These are phyloP conservation scores for Lithophane socia DNA, from an alignment of 2,888 invertebrate genomes.

Conservation along the genomic window DNA sequence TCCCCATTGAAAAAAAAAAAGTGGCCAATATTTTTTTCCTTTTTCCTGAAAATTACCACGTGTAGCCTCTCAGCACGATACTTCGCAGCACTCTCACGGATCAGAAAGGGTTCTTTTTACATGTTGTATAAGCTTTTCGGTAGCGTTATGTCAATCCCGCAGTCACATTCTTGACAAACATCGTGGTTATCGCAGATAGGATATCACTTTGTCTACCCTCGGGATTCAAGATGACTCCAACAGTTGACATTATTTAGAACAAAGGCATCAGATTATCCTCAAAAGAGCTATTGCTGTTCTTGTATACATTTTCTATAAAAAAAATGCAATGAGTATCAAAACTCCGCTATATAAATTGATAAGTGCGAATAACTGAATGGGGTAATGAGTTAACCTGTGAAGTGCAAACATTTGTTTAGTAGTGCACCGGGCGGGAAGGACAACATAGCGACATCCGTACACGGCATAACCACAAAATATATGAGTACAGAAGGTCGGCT, in stretches of 20 bases:
- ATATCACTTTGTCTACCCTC: background rate
- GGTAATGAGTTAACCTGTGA: background rate
- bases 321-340: background rate
- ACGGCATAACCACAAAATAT: background rate
- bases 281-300: background rate
- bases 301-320: background rate
- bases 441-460: background rate
- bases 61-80: no score
- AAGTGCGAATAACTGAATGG: background rate
- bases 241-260: background rate
- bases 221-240: background rate
- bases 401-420: conserved; percentile 3
- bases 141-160: background rate
- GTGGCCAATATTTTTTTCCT: no score
- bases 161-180: background rate
- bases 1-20: no score
- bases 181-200: background rate
- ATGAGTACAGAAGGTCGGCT: background rate
- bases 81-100: no score
- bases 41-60: no score
- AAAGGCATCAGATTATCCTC: background rate
- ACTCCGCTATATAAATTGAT: background rate
- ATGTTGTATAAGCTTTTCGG: background rate
- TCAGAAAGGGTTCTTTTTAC: no score
- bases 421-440: no score